phyloP scores from a whole-genome alignment of 2,797 vertebrate genomes.

The Crocodylus rhombifer region DNA sequence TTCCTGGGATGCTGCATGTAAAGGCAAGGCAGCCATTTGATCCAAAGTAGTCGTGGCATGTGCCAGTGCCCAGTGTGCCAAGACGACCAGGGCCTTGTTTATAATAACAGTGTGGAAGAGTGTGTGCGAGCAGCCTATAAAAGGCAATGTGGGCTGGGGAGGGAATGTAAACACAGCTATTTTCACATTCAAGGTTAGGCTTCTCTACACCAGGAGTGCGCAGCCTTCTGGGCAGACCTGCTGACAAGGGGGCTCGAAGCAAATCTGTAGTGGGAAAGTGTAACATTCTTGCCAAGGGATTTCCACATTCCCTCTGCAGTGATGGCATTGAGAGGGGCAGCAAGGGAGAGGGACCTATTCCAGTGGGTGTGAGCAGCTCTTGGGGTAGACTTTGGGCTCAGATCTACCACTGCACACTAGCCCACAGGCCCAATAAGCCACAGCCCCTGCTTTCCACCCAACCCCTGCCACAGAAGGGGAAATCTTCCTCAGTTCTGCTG shows the following conservation, averaged over 20 bases:
- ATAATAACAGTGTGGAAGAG: constrained; percentile 44
- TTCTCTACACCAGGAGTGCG: not conserved
- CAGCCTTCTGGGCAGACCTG: not conserved
- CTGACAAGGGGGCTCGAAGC: not conserved
- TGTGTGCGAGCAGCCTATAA: constrained; percentile 66
- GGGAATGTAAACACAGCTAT: constrained; percentile 67
- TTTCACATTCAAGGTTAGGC: not conserved
- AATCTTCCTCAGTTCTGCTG: too few relatives aligned
- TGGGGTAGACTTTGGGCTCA: too few relatives aligned
- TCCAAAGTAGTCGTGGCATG: not conserved
- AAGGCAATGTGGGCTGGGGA: constrained; percentile 44
- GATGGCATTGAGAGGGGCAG: too few relatives aligned
- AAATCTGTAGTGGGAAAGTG: too few relatives aligned
- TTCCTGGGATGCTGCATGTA: not conserved
- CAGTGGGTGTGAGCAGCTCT: not conserved
- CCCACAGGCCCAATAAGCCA: too few relatives aligned
- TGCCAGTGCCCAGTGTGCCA: constrained; percentile 28
- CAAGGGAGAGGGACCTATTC: too few relatives aligned
- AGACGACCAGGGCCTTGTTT: constrained; percentile 58
- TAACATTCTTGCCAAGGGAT: not conserved
- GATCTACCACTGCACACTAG: too few relatives aligned
- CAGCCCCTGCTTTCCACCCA: too few relatives aligned
- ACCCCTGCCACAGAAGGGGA: too few relatives aligned
- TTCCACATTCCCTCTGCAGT: not conserved
- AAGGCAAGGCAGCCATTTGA: not conserved